Base-by-base conservation (phyloP, 2,888 invertebrate genomes). In the Chrysotoxum bicinctum region DNA sequence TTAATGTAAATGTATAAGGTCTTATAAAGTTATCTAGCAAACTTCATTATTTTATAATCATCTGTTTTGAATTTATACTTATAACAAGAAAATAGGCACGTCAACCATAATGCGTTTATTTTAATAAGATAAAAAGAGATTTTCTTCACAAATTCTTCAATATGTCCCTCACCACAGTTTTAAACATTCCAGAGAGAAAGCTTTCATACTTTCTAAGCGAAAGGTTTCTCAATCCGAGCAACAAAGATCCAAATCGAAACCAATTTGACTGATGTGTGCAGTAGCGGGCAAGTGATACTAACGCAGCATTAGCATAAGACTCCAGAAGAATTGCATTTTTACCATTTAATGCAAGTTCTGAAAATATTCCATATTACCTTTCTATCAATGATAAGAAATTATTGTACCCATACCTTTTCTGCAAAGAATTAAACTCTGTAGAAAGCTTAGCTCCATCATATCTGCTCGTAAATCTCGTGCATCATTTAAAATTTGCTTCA, bases 371-470 rank as follows among this genome's bases (percentile, higher is more conserved):
- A 40, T n/a, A 14, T n/a, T 32, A 5, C 0, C 0, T 8, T 30
- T 43, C 3, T 26, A 30, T 23, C 2, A 56, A 10, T 16, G 3
- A 32, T 32, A 60, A 58, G 5, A 19, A 37, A 45, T 26, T 48
- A 50, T 0, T 5, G 14, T 32, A 43, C 14, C 50, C 87, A 21
- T 89, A 93, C 93, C 93, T 89, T 92, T 92, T 14, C 93, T 90
- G 80, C 93, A 93, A 14, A 94, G 89, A 23, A 93, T 90, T 21
- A 93, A 90, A 0, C 93, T 93, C 88, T 93, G 93, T 26, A 93
- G 88, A 60, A 92, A 90, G n/a, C 92, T 91, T 3, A 93, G 87
- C 78, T 93, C 94, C 88, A 93, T 89, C 14, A 92, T 90, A 87
- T 93, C 93, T 9, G 92, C 92, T 5, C 90, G 90, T 73, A 93